Percentiles rank a stretch among this genome's conserved stretches.
Conservation (phyloP, 2,113 vertebrate genomes). For the Gnathonemus echidnorhynchus region DNA sequence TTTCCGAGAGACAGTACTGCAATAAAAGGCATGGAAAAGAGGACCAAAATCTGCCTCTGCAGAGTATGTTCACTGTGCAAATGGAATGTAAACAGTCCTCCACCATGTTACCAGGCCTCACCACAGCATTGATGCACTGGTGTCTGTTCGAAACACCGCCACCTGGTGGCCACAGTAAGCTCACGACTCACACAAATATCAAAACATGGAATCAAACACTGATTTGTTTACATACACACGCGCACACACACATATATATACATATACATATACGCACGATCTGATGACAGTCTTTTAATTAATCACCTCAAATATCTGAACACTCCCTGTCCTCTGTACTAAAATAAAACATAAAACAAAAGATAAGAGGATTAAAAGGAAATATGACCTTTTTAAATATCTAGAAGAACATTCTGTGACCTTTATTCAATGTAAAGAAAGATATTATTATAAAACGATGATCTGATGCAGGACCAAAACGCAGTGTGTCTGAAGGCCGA, state of each 20-base stretch:
- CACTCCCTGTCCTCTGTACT: not conserved
- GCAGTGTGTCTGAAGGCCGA: not conserved
- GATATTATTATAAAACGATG: not conserved
- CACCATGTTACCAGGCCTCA: not conserved
- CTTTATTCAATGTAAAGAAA: not conserved
- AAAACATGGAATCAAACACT: not conserved
- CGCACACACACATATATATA: not conserved
- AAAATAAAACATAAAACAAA: not conserved
- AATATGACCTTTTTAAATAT: not conserved
- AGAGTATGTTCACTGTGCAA: not conserved
- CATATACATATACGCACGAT: not conserved
- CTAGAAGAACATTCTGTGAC: not conserved
- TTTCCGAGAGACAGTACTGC: not conserved
- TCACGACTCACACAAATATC: not conserved
- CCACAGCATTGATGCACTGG: not conserved
- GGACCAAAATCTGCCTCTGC: not conserved
- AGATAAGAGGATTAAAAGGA: not conserved
- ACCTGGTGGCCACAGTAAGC: not conserved
- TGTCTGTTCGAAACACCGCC: not conserved
- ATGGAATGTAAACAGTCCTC: not conserved
- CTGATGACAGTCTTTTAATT: not conserved
- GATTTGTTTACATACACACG: not conserved
- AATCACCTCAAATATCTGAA: not conserved
- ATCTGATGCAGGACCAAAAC: not conserved
- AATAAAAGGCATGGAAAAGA: not conserved